Evolutionary conservation across 2,888 invertebrate genomes (phyloP), one percentile per base, ranked within the genome.

Genomic region (Nomada lathburiana): DNA sequence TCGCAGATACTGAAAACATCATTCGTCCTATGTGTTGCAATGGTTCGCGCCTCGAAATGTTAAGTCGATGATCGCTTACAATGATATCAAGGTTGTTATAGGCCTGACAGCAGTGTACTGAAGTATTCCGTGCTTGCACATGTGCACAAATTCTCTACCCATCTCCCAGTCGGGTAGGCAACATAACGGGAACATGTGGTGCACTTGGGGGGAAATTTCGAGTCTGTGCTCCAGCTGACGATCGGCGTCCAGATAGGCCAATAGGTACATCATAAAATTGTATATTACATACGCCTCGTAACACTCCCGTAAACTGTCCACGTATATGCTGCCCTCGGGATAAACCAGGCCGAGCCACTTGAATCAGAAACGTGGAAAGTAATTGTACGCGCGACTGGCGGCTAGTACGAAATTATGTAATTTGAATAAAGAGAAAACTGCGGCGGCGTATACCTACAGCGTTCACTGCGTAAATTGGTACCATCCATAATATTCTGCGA

Each of bases 241-340:
- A 92, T 97, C 97, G 90, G 97, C 96, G 94, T 98, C 97, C 70
- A 99, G 95, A 94, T 98, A 99, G 93, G 98, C 98, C 81, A 99
- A 94, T 88, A 99, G 95, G 93, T 97, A 99, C 91, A 97, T 97
- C 98, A 99, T 98, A 93, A 99, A 99, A 95, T 98, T 99, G 94
- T 99, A 99, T 91, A 99, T 99, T 2, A 99, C 99, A 95, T 98
- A 99, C 0, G 98, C 99, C 94, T 99, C 99, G 93, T 99, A 99
- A 93, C 98, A 99, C 95, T 99, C 99, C 93, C 99, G 95, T 70
- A 98, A 94, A 88, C 98, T 98, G 94, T 99, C 98, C 91, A 98
- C 96, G 93, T 98, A 99, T 87, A 99, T 98, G 57, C 98, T 97
- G 89, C 97, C 96, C 87, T 96, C 95, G 0, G 98, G 98, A 93